phyloP scores from a whole-genome alignment of 2,797 vertebrate genomes.

The Mareca penelope region DNA sequence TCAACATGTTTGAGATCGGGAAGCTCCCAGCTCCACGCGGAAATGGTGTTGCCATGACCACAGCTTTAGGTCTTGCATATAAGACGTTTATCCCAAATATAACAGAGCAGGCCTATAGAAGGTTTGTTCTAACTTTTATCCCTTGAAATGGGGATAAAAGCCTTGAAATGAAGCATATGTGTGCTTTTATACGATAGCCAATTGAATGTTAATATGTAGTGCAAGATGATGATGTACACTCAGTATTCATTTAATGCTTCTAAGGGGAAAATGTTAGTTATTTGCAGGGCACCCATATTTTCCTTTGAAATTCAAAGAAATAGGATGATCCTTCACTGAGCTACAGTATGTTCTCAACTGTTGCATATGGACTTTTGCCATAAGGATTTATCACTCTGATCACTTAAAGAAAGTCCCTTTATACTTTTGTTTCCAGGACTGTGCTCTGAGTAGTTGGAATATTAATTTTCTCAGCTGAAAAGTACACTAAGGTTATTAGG shows the following conservation, averaged over 20 bases:
- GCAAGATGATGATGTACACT: conserved; percentile 6
- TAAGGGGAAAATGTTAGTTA: background rate
- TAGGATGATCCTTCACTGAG: background rate
- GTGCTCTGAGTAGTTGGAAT: background rate
- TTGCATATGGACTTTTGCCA: background rate
- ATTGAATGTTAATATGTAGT: conserved; percentile 21
- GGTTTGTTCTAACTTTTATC: conserved; percentile 30
- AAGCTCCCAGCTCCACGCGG: conserved; percentile 20
- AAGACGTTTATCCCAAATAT: conserved; percentile 22
- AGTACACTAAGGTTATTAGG: background rate
- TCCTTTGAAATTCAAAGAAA: conserved; percentile 28
- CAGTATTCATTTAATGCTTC: conserved; percentile 18
- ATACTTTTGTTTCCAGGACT: conserved; percentile 31
- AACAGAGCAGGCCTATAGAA: conserved; percentile 1
- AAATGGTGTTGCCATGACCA: conserved; percentile 71
- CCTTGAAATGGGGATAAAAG: background rate
- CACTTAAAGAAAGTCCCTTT: conserved; percentile 21
- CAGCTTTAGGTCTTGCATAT: conserved; percentile 42
- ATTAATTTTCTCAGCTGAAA: conserved; percentile 15
- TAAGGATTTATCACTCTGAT: background rate
- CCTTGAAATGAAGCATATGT: background rate
- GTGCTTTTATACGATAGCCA: background rate
- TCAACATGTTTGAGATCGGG: conserved; percentile 73
- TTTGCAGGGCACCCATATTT: background rate
- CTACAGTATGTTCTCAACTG: background rate